Base-by-base conservation (phyloP, 2,113 vertebrate species). In the Corynorhinus townsendii region DNA sequence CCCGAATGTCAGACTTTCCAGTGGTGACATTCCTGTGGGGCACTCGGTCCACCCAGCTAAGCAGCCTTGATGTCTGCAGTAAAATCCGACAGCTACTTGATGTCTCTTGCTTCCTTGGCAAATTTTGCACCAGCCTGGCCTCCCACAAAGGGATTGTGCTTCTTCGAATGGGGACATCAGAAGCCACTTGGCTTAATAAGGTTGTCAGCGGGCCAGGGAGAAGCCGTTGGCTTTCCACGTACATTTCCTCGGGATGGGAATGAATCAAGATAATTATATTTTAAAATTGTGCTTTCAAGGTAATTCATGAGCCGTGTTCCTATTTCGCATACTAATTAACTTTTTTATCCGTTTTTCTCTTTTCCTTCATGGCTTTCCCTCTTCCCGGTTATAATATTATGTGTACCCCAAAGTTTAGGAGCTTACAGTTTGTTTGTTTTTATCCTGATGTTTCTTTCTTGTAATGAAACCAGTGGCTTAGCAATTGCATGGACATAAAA, bases 361-460 rank as follows among this genome's bases (percentile, higher is more conserved):
- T 71, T 76, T 84, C 66, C 47, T 20, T 71, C 89, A 54, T 88
- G 49, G 79, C 47, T 76, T 90, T 68, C 49, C 33, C 3, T 71
- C n/a, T 89, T 86, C 56, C 76, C 94, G 94, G 64, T 83, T 94
- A 59, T 79, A 64, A 56, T 62, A 16, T 52, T 40, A 80, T 76
- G 83, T 94, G 72, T 87, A 93, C 76, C 88, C 45, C 88, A 35
- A 94, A 90, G 77, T 94, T 96, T 77, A 96, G 86, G 82, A 81
- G 77, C 7, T 54, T 73, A 80, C 11, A 73, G 47, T 15, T 86
- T 49, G n/a, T 79, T 64, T 59, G 38, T 40, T 40, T 28, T 52
- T 2, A 24, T 28, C 33, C 38, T 15, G 26, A 40, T 75, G 26
- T 89, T 93, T 95, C 54, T 91, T 94, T 91, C 86, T 91, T 94